Evolutionary conservation across 30 jellyfish, hydroid and myxozoan species (phyloP).

Genomic region (Cassiopea xamachana): DNA sequence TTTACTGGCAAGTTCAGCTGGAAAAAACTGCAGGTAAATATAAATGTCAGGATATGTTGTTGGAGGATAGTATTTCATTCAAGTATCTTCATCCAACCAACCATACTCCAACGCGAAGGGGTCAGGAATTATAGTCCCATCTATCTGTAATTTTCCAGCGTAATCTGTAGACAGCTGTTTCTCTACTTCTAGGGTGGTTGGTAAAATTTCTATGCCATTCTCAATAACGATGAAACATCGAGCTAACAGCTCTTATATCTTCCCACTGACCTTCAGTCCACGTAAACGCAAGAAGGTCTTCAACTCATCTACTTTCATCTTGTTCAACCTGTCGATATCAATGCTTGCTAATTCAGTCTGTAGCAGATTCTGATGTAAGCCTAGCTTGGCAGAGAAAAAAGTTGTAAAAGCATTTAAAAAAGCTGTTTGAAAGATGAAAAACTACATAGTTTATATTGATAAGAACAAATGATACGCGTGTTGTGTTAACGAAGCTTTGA

Average conservation of each 20-base stretch:
- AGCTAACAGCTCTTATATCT: neutral
- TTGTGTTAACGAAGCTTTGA: too few species aligned
- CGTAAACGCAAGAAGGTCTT: neutral
- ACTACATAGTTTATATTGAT: neutral
- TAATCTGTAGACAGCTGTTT: conserved; percentile 12
- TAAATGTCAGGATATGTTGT: neutral
- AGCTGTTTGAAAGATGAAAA: neutral
- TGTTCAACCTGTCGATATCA: neutral
- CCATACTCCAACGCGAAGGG: conserved; percentile 6
- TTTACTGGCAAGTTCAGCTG: neutral
- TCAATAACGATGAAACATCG: conserved; percentile 28
- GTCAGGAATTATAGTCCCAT: conserved; percentile 3
- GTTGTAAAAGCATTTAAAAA: neutral
- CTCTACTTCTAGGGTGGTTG: conserved; percentile 32
- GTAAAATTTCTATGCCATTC: conserved; percentile 4
- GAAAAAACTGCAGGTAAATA: neutral
- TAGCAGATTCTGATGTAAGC: neutral
- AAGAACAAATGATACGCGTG: too few species aligned
- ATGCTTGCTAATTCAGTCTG: neutral
- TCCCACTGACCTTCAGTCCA: neutral
- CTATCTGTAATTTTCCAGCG: neutral
- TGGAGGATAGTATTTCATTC: conserved; percentile 29
- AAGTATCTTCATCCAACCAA: conserved; percentile 26
- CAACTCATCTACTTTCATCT: conserved; percentile 17
- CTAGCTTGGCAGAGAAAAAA: neutral